Conservation (phyloP, 2,113 vertebrate genomes). For the Ammodramus savannarum region DNA sequence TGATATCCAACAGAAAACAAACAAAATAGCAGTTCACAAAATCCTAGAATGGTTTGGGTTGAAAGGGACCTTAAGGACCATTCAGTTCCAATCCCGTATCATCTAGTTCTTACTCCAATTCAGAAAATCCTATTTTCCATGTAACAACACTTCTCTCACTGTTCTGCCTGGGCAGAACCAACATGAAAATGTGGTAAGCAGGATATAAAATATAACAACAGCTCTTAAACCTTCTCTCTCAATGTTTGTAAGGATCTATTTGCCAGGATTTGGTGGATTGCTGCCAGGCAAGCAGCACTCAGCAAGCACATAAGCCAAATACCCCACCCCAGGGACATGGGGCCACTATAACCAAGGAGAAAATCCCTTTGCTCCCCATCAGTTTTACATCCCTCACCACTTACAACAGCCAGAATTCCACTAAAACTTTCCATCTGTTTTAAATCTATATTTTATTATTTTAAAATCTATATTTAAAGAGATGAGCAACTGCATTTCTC, state of each 20-base stretch:
- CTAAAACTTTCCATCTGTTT: neutral
- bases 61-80: neutral
- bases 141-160: neutral
- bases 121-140: neutral
- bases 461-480: neutral
- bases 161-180: neutral
- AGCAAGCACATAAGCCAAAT: neutral
- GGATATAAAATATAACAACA: neutral
- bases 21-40: neutral
- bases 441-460: neutral
- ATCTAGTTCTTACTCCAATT: neutral
- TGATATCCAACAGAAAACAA: neutral
- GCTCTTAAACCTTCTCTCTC: neutral
- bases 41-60: neutral
- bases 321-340: rapidly evolving
- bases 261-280: neutral
- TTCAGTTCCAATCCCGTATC: neutral
- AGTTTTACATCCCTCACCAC: neutral
- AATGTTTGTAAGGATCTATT: neutral
- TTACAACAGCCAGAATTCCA: neutral
- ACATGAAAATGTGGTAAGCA: neutral
- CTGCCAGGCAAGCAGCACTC: neutral
- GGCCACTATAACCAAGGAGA: neutral
- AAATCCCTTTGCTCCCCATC: neutral
- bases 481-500: neutral